Conservation (phyloP, 2,888 invertebrate species). For the Mamestra brassicae region DNA sequence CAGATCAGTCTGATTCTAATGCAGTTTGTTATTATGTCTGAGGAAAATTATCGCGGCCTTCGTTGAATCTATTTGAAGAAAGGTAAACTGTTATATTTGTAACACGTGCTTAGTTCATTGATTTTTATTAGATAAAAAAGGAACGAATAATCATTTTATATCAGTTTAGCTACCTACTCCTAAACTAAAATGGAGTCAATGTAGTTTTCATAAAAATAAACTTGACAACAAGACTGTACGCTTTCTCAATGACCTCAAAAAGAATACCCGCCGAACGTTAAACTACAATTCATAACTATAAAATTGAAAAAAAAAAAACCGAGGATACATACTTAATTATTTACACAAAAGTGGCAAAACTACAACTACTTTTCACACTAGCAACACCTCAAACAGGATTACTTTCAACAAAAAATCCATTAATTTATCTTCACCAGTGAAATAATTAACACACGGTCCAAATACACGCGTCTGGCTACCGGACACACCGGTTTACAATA, state of each 20-base stretch:
- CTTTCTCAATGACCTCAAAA: background rate
- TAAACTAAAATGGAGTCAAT: background rate
- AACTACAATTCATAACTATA: background rate
- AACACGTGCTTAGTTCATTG: background rate
- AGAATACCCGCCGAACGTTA: background rate
- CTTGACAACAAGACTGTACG: background rate
- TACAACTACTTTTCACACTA: conserved; percentile 9
- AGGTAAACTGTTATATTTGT: background rate
- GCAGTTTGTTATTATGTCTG: conserved; percentile 33
- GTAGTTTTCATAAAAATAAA: background rate
- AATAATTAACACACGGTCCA: conserved; percentile 51
- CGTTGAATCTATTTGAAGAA: background rate
- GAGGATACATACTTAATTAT: background rate
- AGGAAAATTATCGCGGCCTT: conserved; percentile 13
- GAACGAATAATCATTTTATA: background rate
- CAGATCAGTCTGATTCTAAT: conserved; percentile 3
- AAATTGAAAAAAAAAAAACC: background rate
- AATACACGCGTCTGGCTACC: conserved; percentile 45
- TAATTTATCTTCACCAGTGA: conserved; percentile 40
- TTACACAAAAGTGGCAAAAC: background rate
- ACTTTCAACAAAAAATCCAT: conserved; percentile 33
- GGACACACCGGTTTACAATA: conserved; percentile 60
- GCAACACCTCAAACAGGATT: conserved; percentile 44
- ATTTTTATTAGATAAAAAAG: background rate
- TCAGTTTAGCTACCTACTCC: background rate